Percentiles rank a stretch among this genome's conserved stretches.
Conservation (phyloP, 2,888 invertebrate genomes). For the Stenotaenia linearis region DNA sequence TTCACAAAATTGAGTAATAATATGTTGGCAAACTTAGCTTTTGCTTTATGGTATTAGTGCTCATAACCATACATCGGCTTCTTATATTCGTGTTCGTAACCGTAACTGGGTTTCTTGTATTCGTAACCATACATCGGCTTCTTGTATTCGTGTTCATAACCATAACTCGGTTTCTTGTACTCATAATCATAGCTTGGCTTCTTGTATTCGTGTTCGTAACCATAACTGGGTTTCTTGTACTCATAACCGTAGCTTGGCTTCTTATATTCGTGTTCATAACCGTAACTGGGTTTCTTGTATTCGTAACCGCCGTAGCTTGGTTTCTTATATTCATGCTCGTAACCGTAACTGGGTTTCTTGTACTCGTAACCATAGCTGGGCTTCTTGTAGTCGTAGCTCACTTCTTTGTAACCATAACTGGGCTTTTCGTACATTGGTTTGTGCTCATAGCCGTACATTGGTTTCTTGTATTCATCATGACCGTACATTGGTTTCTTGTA, state of each 20-base stretch:
- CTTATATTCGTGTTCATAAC: background rate
- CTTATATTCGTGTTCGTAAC: too few relatives aligned
- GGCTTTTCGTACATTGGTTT: slow-evolving; percentile 5
- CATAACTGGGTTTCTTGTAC: background rate
- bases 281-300: slow-evolving; percentile 19
- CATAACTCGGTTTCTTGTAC: too few relatives aligned
- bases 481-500: slow-evolving; percentile 18
- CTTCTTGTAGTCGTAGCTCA: background rate
- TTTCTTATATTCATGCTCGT: background rate
- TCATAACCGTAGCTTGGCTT: background rate
- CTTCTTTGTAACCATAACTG: slow-evolving; percentile 13
- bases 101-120: too few relatives aligned
- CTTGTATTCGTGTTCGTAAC: background rate
- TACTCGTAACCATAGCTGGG: background rate
- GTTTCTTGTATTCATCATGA: background rate
- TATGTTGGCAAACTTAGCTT: too few relatives aligned
- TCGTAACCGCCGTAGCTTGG: slow-evolving; percentile 21
- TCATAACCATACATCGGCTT: too few relatives aligned
- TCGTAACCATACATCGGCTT: too few relatives aligned
- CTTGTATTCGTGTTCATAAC: too few relatives aligned
- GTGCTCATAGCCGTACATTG: background rate
- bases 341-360: background rate
- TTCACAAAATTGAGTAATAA: too few relatives aligned
- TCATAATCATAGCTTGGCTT: background rate
- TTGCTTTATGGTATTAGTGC: too few relatives aligned